Evolutionary conservation across 2,888 invertebrate species (phyloP).

Genomic region (Slavum lentiscoides): DNA sequence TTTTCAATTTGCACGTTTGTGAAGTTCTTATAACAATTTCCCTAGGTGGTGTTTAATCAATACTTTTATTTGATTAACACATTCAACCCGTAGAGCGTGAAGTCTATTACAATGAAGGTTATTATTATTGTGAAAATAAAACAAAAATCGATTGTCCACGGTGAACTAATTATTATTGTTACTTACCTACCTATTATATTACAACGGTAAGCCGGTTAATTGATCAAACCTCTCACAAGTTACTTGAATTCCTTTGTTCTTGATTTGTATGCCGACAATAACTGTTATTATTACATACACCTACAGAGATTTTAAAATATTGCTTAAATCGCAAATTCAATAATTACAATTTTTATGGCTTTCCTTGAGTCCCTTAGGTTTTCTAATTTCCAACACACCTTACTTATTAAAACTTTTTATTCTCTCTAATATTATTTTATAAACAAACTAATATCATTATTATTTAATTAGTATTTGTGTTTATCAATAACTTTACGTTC

Average conservation of each 20-base stretch:
- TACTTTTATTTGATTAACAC: slow-evolving; percentile 12
- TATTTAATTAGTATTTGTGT: no score
- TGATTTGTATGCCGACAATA: neutral
- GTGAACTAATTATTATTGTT: slow-evolving; percentile 20
- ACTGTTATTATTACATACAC: neutral
- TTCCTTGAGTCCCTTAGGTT: neutral
- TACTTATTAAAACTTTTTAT: neutral
- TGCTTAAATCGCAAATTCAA: neutral
- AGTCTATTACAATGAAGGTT: neutral
- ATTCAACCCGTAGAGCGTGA: neutral
- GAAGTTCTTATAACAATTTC: neutral
- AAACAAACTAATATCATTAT: no score
- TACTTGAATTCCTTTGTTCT: neutral
- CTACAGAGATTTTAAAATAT: slow-evolving; percentile 5
- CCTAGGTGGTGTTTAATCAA: neutral
- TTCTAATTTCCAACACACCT: neutral
- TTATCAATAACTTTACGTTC: no score
- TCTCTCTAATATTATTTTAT: no score
- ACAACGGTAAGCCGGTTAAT: slow-evolving; percentile 14
- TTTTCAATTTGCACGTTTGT: neutral
- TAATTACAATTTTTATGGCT: neutral
- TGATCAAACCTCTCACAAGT: slow-evolving; percentile 18
- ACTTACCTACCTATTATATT: neutral
- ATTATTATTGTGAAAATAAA: neutral
- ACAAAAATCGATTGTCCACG: slow-evolving; percentile 29